These are phyloP conservation scores for Allolobophora icterica DNA, from an alignment of 2,888 invertebrate species.

Conservation along the genomic window DNA sequence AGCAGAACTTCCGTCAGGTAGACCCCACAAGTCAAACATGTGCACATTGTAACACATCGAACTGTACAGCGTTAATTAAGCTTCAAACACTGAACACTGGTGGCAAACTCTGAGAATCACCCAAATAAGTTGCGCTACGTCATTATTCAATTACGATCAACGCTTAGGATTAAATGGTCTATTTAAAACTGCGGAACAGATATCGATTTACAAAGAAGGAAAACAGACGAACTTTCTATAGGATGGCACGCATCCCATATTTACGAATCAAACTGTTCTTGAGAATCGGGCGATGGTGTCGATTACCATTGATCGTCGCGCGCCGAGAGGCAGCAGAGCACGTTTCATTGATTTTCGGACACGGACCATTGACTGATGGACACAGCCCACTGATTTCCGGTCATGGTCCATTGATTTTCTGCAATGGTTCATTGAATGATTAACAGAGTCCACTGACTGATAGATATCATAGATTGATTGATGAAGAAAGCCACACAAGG, in stretches of 20 bases:
- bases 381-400: too few relatives aligned
- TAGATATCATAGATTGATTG: neutral
- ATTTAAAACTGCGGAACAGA: neutral
- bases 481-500: neutral
- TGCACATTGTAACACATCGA: too few relatives aligned
- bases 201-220: neutral
- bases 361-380: neutral
- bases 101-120: too few relatives aligned
- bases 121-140: neutral
- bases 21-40: too few relatives aligned
- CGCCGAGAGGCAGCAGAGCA: neutral
- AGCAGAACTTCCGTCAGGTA: too few relatives aligned
- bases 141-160: neutral
- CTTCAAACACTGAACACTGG: too few relatives aligned
- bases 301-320: neutral
- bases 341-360: neutral
- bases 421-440: neutral
- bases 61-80: too few relatives aligned
- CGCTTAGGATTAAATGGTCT: neutral
- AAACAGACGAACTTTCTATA: neutral
- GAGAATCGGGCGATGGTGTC: neutral
- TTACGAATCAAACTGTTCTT: neutral
- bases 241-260: neutral
- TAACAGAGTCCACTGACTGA: neutral
- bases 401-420: neutral